A percentile compares a stretch with the other conserved stretches of the same genome.
Conservation (phyloP, 2,113 vertebrate species). For the Poeciliopsis occidentalis region DNA sequence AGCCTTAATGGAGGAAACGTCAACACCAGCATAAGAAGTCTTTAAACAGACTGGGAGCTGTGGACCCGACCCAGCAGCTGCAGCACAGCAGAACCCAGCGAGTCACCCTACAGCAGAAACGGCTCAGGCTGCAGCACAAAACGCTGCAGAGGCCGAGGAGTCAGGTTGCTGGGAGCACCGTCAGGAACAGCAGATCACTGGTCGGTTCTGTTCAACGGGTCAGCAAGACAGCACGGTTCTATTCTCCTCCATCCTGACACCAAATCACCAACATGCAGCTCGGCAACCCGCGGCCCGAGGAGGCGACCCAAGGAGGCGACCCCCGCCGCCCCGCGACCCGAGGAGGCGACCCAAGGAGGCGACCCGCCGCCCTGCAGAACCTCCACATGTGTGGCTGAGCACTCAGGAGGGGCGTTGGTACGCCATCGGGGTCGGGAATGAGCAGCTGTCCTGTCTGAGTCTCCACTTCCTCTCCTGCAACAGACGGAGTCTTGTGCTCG, state of each 20-base stretch:
- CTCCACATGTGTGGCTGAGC: slow-evolving; percentile 48
- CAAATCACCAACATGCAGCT: slow-evolving; percentile 27
- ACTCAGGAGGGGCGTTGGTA: slow-evolving; percentile 30
- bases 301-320: too few species aligned
- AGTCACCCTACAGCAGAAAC: slow-evolving; percentile 22
- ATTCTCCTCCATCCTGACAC: slow-evolving; percentile 15
- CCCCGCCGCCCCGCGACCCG: background rate
- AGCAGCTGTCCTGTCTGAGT: slow-evolving; percentile 59
- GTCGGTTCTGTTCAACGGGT: background rate
- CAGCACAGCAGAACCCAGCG: slow-evolving; percentile 24
- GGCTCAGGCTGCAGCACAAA: background rate
- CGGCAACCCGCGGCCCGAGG: slow-evolving; percentile 11
- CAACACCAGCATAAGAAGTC: slow-evolving; percentile 23
- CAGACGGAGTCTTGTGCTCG: slow-evolving; percentile 56
- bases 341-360: slow-evolving; percentile 30
- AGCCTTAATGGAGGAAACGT: slow-evolving; percentile 10
- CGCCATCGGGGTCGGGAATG: slow-evolving; percentile 53
- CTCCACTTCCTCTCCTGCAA: slow-evolving; percentile 56
- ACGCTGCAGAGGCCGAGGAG: background rate
- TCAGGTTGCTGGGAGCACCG: background rate
- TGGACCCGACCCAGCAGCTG: slow-evolving; percentile 51
- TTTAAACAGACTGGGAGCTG: slow-evolving; percentile 16
- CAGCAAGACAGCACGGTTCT: background rate
- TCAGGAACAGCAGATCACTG: background rate
- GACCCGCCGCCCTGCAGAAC: slow-evolving; percentile 31